These are phyloP conservation scores for Orthosia gracilis DNA, from an alignment of 2,888 invertebrate genomes.

Conservation along the genomic window DNA sequence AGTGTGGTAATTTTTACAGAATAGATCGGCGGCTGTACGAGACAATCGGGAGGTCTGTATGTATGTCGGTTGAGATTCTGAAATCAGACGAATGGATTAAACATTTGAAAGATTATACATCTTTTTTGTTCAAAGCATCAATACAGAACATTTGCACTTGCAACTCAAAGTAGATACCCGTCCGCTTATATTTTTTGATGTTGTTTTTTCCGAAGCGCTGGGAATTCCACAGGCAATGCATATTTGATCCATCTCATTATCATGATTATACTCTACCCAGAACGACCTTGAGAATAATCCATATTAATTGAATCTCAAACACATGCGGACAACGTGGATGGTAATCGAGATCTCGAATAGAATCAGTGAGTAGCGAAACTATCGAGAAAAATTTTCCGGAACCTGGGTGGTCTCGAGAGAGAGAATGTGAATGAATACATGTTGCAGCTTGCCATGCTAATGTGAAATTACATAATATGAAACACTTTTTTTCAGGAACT, in stretches of 20 bases:
- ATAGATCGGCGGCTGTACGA: too few species aligned
- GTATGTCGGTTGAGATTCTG: too few species aligned
- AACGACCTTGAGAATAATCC: constrained; percentile 32
- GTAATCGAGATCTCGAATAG: constrained; percentile 8
- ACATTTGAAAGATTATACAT: too few species aligned
- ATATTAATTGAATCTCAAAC: constrained; percentile 8
- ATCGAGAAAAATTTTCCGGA: constrained; percentile 28
- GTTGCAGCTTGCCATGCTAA: neutral
- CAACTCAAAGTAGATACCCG: neutral
- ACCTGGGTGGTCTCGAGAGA: neutral
- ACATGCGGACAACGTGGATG: constrained; percentile 15
- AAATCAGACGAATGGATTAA: too few species aligned
- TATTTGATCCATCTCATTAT: constrained; percentile 6
- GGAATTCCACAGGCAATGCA: constrained; percentile 3
- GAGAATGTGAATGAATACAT: constrained; percentile 3
- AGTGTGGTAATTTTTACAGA: too few species aligned
- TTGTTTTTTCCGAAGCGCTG: neutral
- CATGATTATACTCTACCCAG: constrained; percentile 5
- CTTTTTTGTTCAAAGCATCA: neutral
- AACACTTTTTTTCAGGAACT: too few species aligned
- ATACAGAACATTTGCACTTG: too few species aligned
- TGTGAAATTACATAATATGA: neutral
- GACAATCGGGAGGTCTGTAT: too few species aligned
- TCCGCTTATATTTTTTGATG: neutral
- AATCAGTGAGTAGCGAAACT: constrained; percentile 5